Conservation (phyloP, 2,113 vertebrate species). For the Ictalurus punctatus region DNA sequence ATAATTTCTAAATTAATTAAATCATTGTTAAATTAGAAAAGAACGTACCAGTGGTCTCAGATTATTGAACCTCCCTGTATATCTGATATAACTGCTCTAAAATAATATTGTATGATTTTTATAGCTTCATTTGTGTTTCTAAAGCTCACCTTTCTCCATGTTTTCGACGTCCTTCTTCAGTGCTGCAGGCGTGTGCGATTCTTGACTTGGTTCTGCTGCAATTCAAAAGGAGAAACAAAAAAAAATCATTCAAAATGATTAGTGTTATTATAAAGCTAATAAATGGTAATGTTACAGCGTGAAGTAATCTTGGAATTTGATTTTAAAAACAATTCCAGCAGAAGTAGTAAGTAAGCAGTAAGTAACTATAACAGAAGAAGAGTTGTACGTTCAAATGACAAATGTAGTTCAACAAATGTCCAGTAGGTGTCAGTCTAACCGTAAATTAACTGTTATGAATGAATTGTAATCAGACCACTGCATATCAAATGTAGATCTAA, state of each 20-base stretch:
- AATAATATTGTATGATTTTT: not conserved
- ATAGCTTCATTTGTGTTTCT: not conserved
- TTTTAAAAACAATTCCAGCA: not conserved
- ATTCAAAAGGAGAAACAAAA: slow-evolving; percentile 38
- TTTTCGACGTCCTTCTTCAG: slow-evolving; percentile 95
- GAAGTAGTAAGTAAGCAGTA: not conserved
- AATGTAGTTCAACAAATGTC: slow-evolving; percentile 52
- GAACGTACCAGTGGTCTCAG: not conserved
- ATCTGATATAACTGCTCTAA: not conserved
- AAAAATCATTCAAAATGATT: not conserved
- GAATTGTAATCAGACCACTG: not conserved
- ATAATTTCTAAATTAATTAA: too few species aligned
- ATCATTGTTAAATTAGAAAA: not conserved
- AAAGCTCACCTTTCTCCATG: slow-evolving; percentile 92
- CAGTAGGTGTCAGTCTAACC: slow-evolving; percentile 66
- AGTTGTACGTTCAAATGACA: not conserved
- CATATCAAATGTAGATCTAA: not conserved
- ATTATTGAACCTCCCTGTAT: not conserved
- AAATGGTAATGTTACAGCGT: too few species aligned
- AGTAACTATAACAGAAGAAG: not conserved
- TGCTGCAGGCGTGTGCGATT: slow-evolving; percentile 81
- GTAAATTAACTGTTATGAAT: not conserved
- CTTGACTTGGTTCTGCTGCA: slow-evolving; percentile 85
- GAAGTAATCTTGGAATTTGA: not conserved
- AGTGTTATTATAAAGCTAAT: not conserved